These are phyloP conservation scores for Pterostichus madidus DNA, from an alignment of 2,888 invertebrate species.

Conservation along the genomic window DNA sequence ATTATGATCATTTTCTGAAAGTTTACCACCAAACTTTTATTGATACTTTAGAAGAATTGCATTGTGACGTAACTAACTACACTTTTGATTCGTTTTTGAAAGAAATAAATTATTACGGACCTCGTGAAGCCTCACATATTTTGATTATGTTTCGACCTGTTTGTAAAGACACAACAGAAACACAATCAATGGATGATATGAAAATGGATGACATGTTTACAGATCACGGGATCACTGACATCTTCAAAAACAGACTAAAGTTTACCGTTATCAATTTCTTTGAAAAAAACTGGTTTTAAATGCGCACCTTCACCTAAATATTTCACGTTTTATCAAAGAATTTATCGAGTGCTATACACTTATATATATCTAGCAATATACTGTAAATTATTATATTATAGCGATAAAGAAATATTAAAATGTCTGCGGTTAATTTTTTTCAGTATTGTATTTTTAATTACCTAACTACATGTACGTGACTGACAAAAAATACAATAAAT, in stretches of 20 bases:
- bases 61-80: constrained; percentile 72
- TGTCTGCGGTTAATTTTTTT: background rate
- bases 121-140: constrained; percentile 75
- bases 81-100: constrained; percentile 74
- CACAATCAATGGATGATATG: constrained; percentile 74
- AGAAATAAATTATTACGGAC: constrained; percentile 74
- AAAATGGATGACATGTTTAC: constrained; percentile 69
- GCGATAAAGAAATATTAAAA: background rate
- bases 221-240: constrained; percentile 63
- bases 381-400: background rate
- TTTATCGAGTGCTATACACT: too few species aligned
- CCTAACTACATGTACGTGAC: background rate
- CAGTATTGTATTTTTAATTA: background rate
- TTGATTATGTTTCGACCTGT: constrained; percentile 76
- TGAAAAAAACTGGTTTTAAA: constrained; percentile 70
- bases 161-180: constrained; percentile 72
- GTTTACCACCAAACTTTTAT: constrained; percentile 78
- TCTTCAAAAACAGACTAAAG: constrained; percentile 69
- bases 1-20: constrained; percentile 77
- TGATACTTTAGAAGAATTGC: constrained; percentile 72
- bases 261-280: constrained; percentile 69
- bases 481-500: background rate
- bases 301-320: background rate
- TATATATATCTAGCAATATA: background rate
- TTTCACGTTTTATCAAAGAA: too few species aligned